Conservation (phyloP, 2,113 vertebrate species). For the Struthio camelus region DNA sequence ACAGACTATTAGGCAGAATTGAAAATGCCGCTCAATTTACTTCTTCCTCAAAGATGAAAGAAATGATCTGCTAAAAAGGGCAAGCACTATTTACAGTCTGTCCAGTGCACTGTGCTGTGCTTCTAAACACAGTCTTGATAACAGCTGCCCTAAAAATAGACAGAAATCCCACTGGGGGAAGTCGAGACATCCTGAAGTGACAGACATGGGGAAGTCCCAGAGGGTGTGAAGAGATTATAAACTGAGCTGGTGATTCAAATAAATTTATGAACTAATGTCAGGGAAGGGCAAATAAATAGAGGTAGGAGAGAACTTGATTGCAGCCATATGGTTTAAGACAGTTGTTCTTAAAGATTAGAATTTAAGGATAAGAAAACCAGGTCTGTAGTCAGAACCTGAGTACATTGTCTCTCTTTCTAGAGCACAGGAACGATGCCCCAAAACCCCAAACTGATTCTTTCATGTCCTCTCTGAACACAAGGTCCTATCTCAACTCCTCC, state of each 20-base stretch:
- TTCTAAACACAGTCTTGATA: background rate
- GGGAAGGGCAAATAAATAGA: background rate
- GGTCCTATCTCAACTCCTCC: background rate
- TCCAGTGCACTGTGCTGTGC: background rate
- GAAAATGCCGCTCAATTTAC: background rate
- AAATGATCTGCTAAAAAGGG: background rate
- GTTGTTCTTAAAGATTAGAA: background rate
- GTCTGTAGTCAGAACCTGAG: background rate
- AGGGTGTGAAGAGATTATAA: background rate
- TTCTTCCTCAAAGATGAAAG: background rate
- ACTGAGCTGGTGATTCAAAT: background rate
- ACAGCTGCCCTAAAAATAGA: slow-evolving; percentile 2
- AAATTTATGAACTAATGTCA: background rate
- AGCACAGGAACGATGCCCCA: rapidly evolving
- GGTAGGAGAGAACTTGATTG: background rate
- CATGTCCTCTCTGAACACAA: background rate
- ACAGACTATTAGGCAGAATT: background rate
- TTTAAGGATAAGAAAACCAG: background rate
- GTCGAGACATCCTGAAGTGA: background rate
- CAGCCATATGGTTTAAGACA: background rate
- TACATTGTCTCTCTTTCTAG: background rate
- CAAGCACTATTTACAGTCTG: background rate
- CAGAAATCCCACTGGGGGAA: slow-evolving; percentile 29
- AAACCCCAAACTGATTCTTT: background rate
- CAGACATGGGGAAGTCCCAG: background rate